Conservation (phyloP, 1,140 invertebrate genomes). For the Papilio helenus region DNA sequence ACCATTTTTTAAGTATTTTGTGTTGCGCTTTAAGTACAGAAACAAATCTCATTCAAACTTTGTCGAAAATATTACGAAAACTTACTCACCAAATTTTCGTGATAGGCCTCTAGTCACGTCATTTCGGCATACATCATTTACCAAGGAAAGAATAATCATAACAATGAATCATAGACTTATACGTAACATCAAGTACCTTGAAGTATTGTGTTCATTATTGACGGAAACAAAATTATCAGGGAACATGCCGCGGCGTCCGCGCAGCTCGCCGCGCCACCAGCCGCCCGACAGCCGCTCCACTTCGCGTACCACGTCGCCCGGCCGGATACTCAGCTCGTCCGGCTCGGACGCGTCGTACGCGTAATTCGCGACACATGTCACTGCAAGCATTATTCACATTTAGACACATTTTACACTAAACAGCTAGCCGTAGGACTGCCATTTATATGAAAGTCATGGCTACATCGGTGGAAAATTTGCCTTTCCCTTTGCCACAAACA, state of each 20-base stretch:
- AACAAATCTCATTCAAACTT: too few species aligned
- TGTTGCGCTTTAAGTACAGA: too few species aligned
- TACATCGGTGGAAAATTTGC: too few species aligned
- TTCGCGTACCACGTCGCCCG: conserved; percentile 94
- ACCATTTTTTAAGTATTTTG: too few species aligned
- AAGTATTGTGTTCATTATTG: conserved; percentile 68
- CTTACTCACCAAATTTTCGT: too few species aligned
- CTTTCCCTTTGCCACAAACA: background rate
- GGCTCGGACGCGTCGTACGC: conserved; percentile 91
- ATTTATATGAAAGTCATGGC: too few species aligned
- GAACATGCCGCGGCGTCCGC: conserved; percentile 96
- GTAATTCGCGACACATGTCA: conserved; percentile 91
- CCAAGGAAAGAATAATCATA: too few species aligned
- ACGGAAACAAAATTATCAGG: conserved; percentile 98
- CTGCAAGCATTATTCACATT: conserved; percentile 71
- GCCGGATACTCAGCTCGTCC: conserved; percentile 93
- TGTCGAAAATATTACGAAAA: too few species aligned
- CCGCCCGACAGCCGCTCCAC: conserved; percentile 94
- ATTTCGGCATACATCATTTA: too few species aligned
- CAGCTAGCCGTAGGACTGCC: too few species aligned
- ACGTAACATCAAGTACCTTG: conserved; percentile 51
- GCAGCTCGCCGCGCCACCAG: conserved; percentile 98
- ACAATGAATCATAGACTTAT: too few species aligned
- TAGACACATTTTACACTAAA: background rate
- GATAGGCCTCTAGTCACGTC: too few species aligned